Conservation (phyloP, 2,113 vertebrate genomes). For the Oryctolagus cuniculus region DNA sequence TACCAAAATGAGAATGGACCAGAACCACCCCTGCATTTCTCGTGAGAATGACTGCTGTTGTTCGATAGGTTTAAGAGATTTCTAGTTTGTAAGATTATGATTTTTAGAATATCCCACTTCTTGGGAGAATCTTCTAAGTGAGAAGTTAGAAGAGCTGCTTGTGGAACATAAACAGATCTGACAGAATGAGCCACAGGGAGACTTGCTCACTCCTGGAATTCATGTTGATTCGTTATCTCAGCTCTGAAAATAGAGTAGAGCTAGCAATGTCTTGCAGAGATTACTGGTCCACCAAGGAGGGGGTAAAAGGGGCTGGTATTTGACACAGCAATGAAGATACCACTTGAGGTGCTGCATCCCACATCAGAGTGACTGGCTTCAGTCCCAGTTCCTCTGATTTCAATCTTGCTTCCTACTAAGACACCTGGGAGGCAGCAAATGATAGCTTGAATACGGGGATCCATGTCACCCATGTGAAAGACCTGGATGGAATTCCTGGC, state of each 20-base stretch:
- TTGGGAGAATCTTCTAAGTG: conserved; percentile 49
- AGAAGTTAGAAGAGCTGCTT: conserved; percentile 53
- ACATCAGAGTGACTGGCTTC: too few relatives aligned
- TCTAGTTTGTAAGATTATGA: conserved; percentile 56
- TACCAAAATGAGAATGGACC: neutral
- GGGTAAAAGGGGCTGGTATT: too few relatives aligned
- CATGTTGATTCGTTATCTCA: conserved; percentile 65
- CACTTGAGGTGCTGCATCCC: too few relatives aligned
- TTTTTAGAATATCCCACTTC: conserved; percentile 36
- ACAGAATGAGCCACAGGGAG: conserved; percentile 58
- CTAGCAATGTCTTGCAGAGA: conserved; percentile 59
- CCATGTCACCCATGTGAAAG: too few relatives aligned
- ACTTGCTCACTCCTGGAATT: conserved; percentile 65
- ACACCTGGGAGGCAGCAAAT: too few relatives aligned
- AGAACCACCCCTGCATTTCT: conserved; percentile 6
- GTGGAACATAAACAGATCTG: neutral
- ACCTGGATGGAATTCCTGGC: too few relatives aligned
- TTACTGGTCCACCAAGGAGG: conserved; percentile 41
- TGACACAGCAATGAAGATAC: too few relatives aligned
- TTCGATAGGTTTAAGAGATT: conserved; percentile 42
- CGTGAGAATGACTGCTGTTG: conserved; percentile 9
- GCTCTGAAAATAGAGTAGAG: conserved; percentile 62
- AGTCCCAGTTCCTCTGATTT: too few relatives aligned
- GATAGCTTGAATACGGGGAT: too few relatives aligned
- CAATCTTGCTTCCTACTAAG: too few relatives aligned